A percentile compares a stretch with the other conserved stretches of the same genome.
phyloP scores from a whole-genome alignment of 2,113 vertebrate species.

The Alethe castanea region DNA sequence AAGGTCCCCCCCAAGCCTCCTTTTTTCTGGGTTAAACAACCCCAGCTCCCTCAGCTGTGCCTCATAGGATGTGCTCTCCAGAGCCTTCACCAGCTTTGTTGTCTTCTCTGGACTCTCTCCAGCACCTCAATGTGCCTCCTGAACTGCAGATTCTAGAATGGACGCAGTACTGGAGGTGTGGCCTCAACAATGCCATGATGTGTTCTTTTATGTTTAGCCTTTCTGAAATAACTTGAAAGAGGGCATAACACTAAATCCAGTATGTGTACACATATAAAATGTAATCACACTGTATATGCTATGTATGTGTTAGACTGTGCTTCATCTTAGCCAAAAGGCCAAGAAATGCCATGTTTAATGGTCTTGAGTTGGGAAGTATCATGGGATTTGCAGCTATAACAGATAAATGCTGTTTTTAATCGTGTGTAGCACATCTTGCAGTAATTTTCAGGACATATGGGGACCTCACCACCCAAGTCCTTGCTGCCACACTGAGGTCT shows the following conservation, averaged over 20 bases:
- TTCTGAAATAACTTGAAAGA: not conserved
- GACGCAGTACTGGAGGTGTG: not conserved
- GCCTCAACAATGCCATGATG: not conserved
- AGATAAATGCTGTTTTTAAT: not conserved
- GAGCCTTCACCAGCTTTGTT: not conserved
- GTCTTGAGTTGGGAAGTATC: not conserved
- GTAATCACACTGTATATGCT: not conserved
- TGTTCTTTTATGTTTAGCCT: not conserved
- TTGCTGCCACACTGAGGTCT: not conserved
- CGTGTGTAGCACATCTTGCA: accelerated
- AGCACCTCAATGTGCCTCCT: not conserved
- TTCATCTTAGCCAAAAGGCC: not conserved
- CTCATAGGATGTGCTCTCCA: not conserved
- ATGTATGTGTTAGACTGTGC: not conserved
- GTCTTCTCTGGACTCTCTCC: accelerated
- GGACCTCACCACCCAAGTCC: accelerated
- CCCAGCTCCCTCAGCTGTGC: not conserved
- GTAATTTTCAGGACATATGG: accelerated
- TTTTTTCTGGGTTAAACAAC: not conserved
- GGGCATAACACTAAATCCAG: not conserved
- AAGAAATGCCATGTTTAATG: not conserved
- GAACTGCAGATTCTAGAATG: not conserved
- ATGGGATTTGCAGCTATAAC: not conserved
- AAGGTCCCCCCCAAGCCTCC: not conserved
- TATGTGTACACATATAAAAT: not conserved